Conservation (phyloP, 30 jellyfish, hydroid and myxozoan species). For the Aurelia sp. region DNA sequence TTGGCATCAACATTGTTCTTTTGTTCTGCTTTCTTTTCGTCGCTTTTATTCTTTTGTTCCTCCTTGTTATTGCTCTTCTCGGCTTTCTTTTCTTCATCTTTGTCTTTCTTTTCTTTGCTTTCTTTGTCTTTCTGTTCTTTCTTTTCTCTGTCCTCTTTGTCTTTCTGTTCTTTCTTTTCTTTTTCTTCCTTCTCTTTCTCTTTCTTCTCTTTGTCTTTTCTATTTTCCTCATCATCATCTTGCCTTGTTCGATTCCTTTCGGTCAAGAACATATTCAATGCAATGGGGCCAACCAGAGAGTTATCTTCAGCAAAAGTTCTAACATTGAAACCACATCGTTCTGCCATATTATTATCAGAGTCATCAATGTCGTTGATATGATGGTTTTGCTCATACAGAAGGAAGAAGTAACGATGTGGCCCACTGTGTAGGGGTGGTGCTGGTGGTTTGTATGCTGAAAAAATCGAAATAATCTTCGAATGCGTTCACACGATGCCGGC, state of each 20-base stretch:
- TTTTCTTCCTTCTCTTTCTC: not conserved
- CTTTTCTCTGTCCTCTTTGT: not conserved
- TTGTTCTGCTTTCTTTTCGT: too few species aligned
- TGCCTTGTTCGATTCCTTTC: slow-evolving; percentile 14
- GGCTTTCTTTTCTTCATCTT: not conserved
- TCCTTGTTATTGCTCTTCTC: too few species aligned
- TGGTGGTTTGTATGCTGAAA: slow-evolving; percentile 80
- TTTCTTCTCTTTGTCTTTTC: slow-evolving; percentile 13
- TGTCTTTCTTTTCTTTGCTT: not conserved
- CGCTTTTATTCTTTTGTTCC: too few species aligned
- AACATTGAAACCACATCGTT: slow-evolving; percentile 69
- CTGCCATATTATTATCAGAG: slow-evolving; percentile 62
- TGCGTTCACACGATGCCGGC: too few species aligned
- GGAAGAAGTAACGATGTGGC: slow-evolving; percentile 82
- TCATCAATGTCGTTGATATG: slow-evolving; percentile 55
- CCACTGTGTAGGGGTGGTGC: slow-evolving; percentile 84
- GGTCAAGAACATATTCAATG: slow-evolving; percentile 59
- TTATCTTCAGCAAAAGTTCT: slow-evolving; percentile 68
- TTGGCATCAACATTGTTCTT: too few species aligned
- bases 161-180: not conserved
- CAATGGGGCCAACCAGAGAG: slow-evolving; percentile 63
- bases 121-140: too few species aligned
- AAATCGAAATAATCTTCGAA: not conserved
- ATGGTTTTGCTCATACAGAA: slow-evolving; percentile 60
- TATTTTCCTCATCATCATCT: slow-evolving; percentile 1